Evolutionary conservation across 1,140 invertebrate species (phyloP).

Genomic region (Drosophila mayri): DNA sequence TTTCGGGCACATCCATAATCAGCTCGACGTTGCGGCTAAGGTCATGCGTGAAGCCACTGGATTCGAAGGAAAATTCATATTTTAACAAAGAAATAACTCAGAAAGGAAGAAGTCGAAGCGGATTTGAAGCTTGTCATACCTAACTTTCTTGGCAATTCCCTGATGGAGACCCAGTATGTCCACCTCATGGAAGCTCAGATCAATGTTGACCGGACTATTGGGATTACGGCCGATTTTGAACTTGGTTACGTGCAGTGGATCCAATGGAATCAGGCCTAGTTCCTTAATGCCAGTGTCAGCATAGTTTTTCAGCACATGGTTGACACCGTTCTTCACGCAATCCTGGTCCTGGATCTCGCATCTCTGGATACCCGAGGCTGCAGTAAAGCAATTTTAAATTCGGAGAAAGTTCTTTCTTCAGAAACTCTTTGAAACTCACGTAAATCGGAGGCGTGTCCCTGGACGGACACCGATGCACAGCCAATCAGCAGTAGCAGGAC

Average conservation of each 20-base stretch:
- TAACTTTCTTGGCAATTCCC: constrained; percentile 42
- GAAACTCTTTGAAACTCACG: constrained; percentile 19
- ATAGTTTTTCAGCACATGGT: constrained; percentile 56
- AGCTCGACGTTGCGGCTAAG: constrained; percentile 39
- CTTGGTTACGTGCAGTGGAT: constrained; percentile 70
- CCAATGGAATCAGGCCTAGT: constrained; percentile 55
- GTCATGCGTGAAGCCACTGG: constrained; percentile 59
- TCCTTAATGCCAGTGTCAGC: constrained; percentile 54
- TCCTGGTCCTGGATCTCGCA: constrained; percentile 48
- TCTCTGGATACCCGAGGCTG: constrained; percentile 57
- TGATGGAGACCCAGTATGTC: constrained; percentile 77
- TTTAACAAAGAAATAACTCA: background rate
- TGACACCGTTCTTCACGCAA: constrained; percentile 52
- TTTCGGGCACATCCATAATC: constrained; percentile 44
- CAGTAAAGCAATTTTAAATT: background rate
- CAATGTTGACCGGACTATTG: constrained; percentile 69
- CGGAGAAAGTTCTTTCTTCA: background rate
- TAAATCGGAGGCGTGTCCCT: constrained; percentile 24
- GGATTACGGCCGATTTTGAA: constrained; percentile 63
- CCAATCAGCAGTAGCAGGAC: constrained; percentile 37
- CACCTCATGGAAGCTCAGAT: constrained; percentile 80
- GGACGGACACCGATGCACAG: background rate
- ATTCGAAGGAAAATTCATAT: background rate
- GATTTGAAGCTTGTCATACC: constrained; percentile 24
- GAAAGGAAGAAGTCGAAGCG: background rate